Evolutionary conservation across 2,888 invertebrate species (phyloP).

Genomic region (Lysandra bellargus): DNA sequence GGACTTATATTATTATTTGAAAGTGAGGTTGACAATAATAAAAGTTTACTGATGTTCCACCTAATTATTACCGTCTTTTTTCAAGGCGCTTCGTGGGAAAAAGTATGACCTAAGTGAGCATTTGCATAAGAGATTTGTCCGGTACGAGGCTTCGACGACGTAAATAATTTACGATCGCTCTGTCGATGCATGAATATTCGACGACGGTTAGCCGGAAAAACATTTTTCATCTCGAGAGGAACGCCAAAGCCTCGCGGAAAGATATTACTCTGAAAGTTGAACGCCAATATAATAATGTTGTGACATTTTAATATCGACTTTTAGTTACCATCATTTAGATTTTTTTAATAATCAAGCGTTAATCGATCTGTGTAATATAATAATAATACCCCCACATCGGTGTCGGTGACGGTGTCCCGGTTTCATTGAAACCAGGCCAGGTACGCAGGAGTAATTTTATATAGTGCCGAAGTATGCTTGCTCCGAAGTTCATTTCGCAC

Average conservation of each 20-base stretch:
- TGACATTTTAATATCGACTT: slow-evolving; percentile 67
- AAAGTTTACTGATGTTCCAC: neutral
- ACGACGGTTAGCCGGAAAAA: slow-evolving; percentile 57
- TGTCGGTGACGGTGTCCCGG: no score
- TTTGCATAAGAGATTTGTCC: slow-evolving; percentile 51
- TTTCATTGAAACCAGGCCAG: no score
- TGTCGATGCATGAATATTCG: slow-evolving; percentile 63
- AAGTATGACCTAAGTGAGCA: slow-evolving; percentile 45
- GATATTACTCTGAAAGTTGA: slow-evolving; percentile 68
- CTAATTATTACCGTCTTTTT: neutral
- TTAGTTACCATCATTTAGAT: slow-evolving; percentile 57
- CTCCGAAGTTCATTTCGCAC: no score
- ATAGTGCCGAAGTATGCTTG: no score
- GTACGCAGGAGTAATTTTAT: no score
- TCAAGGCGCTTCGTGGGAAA: slow-evolving; percentile 32
- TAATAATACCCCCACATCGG: no score
- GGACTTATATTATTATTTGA: no score
- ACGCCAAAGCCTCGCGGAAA: slow-evolving; percentile 53
- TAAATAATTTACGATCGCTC: slow-evolving; percentile 61
- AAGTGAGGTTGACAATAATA: neutral
- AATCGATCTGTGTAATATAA: no score
- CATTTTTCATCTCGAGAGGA: slow-evolving; percentile 63
- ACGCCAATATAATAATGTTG: slow-evolving; percentile 65
- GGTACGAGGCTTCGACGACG: slow-evolving; percentile 55
- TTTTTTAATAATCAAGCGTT: neutral